phyloP scores from a whole-genome alignment of 2,113 vertebrate species.

The Bubo bubo region DNA sequence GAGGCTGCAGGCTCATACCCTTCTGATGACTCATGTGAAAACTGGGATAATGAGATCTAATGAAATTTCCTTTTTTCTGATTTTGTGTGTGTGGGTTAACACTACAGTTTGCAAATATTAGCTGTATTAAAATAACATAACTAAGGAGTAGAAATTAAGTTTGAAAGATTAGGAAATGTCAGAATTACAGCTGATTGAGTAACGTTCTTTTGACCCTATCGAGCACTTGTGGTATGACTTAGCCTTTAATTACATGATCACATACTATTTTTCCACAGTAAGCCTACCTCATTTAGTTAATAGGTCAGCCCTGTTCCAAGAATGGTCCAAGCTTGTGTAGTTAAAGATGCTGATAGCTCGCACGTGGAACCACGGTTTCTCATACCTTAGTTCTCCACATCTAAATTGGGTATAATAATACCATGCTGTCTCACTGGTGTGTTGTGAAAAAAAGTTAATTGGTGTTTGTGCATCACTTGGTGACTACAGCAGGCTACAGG shows the following conservation, averaged over 20 bases:
- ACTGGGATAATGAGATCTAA: not conserved
- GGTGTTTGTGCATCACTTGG: conserved; percentile 39
- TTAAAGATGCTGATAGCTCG: conserved; percentile 2
- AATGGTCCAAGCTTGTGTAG: not conserved
- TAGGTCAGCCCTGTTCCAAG: not conserved
- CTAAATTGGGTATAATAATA: conserved; percentile 50
- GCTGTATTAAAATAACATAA: not conserved
- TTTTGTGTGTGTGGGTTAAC: not conserved
- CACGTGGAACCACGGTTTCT: conserved; percentile 13
- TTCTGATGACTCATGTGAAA: not conserved
- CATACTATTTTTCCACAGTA: not conserved
- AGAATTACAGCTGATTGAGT: not conserved
- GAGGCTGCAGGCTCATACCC: not conserved
- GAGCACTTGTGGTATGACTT: not conserved
- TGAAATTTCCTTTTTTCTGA: not conserved
- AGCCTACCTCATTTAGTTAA: conserved; percentile 4
- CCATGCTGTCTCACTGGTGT: not conserved
- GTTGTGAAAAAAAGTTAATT: conserved; percentile 67
- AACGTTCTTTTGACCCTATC: not conserved
- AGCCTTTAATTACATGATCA: not conserved
- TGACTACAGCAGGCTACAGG: not conserved
- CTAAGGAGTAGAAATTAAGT: not conserved
- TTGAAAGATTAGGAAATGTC: conserved; percentile 5
- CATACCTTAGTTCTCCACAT: conserved; percentile 22
- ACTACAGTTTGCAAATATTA: not conserved